Evolutionary conservation across 2,113 vertebrate species (phyloP), one percentile per base, ranked within the genome.

Genomic region (Perca flavescens): DNA sequence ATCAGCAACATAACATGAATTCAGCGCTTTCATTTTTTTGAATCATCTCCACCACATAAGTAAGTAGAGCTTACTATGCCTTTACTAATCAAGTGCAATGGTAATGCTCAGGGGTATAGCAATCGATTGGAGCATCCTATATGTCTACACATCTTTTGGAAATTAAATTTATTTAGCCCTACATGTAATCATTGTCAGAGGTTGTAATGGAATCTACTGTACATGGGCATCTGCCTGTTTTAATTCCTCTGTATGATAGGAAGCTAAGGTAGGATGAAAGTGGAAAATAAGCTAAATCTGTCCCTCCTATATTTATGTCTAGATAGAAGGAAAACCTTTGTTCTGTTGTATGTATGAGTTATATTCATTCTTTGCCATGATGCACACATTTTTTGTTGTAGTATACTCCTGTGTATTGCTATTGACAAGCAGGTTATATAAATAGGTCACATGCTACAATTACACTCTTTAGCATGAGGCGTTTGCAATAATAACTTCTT

Each of bases 1-100:
- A 81, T 83, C 67, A 80, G 66, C 73, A 74, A 52, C 74, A 57
- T 16, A 34, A 74, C 77, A 84, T 31, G n/a, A 64, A 81, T 78
- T 86, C 72, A 70, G 76, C 53, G 56, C 46, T 66, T 66, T 77
- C 62, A 40, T 62, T 70, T 71, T 69, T 52, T 67, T 78, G 0
- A 67, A 74, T 66, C 61, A 34, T 75, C 60, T 31, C 40, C 10
- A 19, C 10, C 28, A 74, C 58, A 70, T 64, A 54, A 77, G 9
- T 36, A 53, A 79, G 61, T 36, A 14, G n/a, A 83, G 76, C 46
- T 60, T 34, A 54, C 47, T 62, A 73, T 83, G 11, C 25, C 65
- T 83, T 78, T 36, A 56, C 28, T 54, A 22, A 19, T 73, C 57
- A 34, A 40, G 62, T 34, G 21, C 31, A 73, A 72, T 66, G 28